Evolutionary conservation across 2,888 invertebrate genomes (phyloP), one percentile per base, ranked within the genome.

Genomic region (Drymonia ruficornis): DNA sequence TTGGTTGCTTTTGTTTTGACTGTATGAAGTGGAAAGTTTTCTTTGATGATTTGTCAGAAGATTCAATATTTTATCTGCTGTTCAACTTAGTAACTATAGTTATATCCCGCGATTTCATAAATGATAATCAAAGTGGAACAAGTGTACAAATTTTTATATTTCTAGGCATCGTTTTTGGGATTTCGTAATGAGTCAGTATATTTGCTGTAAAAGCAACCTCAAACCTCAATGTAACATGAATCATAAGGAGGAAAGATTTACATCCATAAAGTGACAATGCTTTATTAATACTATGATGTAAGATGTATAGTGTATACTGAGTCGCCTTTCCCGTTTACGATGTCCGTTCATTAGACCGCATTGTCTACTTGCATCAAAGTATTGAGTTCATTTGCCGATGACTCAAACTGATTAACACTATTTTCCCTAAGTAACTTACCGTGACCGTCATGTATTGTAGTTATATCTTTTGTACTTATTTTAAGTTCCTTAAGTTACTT

Each of bases 221-320:
- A n/a, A n/a, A 40, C 16, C 16, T 1, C 16, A 40, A 40, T 9
- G 16, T 16, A 40, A 38, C 38, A 5, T 38, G n/a, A 40, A 40
- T 40, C 15, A 38, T 38, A n/a, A 38, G 1, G 16, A 40, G 6
- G 11, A 16, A 40, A 40, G 9, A 40, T 40, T 40, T 16, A 15
- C 11, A 38, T 7, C 8, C 18, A 45, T 15, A 7, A 5, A 28
- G 28, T 28, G 12, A 45, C 45, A 45, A 45, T 28, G 28, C n/a
- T 45, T 45, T 45, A n/a, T 45, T 45, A 45, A 45, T 45, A 7
- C 19, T 28, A 69, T 70, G 69, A 59, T 69, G 50, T 49, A 31
- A 54, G 44, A 4, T 23, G 7, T 23, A 7, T 23, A 23, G 7
- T 23, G 23, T 23, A 23, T 36, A 40, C 40, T 31, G 36, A 47